Evolutionary conservation across 2,797 vertebrate genomes (phyloP).

Genomic region (Sebastes goodei): DNA sequence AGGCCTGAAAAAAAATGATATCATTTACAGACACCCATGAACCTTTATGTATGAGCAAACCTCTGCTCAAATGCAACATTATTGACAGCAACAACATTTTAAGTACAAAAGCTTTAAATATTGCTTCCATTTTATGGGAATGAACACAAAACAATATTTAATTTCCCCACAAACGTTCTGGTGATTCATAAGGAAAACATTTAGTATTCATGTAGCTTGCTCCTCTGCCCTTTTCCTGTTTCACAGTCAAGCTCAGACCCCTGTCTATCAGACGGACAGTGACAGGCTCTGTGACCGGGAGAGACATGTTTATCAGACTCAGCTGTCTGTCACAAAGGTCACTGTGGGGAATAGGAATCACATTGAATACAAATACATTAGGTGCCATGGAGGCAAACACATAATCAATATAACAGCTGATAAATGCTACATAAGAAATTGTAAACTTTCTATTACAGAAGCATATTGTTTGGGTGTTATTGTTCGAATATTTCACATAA

Average conservation of each 20-base stretch:
- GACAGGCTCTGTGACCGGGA: constrained; percentile 36
- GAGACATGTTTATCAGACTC: constrained; percentile 56
- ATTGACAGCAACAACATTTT: background rate
- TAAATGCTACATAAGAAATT: background rate
- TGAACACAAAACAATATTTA: background rate
- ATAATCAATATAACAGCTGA: background rate
- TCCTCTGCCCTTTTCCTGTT: constrained; percentile 34
- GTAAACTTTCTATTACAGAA: background rate
- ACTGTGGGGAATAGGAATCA: constrained; percentile 25
- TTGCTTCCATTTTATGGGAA: background rate
- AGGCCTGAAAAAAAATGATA: background rate
- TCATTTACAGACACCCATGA: background rate
- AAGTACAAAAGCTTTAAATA: background rate
- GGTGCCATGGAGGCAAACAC: background rate
- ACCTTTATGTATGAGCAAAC: background rate
- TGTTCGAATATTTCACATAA: background rate
- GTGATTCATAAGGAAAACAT: background rate
- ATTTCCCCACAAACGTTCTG: background rate
- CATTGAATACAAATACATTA: constrained; percentile 50
- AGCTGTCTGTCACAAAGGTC: constrained; percentile 64
- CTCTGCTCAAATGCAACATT: background rate
- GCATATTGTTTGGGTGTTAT: background rate
- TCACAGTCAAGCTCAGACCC: constrained; percentile 19
- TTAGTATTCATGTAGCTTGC: constrained; percentile 48
- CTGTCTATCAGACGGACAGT: constrained; percentile 22